Base-by-base conservation (phyloP, 2,888 invertebrate genomes). In the Fragum fragum region DNA sequence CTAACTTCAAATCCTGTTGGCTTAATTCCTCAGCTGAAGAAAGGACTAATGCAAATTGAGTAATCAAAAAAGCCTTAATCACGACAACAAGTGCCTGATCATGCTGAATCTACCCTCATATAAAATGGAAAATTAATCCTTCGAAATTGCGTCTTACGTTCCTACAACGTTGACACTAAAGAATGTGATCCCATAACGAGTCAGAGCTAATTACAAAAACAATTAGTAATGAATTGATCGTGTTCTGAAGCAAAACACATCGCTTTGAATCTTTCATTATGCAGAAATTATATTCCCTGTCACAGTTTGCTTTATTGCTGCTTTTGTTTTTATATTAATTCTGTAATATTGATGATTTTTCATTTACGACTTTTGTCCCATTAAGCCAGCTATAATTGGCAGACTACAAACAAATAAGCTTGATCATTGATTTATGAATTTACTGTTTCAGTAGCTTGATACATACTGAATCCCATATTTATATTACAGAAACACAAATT, bases 51-150 rank as follows among this genome's bases (percentile, higher is more conserved):
- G 81, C 81, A 85, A 85, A 85, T 85, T 81, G 79, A 71, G 81
- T 81, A 79, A 85, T 85, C 85, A 85, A 85, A 85, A 85, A 85
- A 47, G 85, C 70, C 77, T 85, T 85, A 85, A 85, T 85, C 85
- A 85, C 81, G 73, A 73, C 73, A 79, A 81, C 79, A 81, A 78
- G 81, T 79, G 73, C 76, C 52, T 76, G 69, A 76, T 76, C 78
- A 81, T 76, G 76, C 73, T 74, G 81, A 79, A 74, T 71, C 69
- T 79, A 68, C 81, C 79, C 76, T 76, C 79, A 76, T 83, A 83
- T 83, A 81, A 81, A 85, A 85, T 85, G 85, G 79, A 79, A 81
- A 85, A 85, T 85, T 85, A 85, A 85, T 85, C 85, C 85, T 21
- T 55, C 81, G 71, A 81, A 81, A 85, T 81, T 85, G 79, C 59